Percentiles rank a stretch among this genome's conserved stretches.
These are phyloP conservation scores for Cisticola juncidis DNA, from an alignment of 2,113 vertebrate species.

Conservation along the genomic window DNA sequence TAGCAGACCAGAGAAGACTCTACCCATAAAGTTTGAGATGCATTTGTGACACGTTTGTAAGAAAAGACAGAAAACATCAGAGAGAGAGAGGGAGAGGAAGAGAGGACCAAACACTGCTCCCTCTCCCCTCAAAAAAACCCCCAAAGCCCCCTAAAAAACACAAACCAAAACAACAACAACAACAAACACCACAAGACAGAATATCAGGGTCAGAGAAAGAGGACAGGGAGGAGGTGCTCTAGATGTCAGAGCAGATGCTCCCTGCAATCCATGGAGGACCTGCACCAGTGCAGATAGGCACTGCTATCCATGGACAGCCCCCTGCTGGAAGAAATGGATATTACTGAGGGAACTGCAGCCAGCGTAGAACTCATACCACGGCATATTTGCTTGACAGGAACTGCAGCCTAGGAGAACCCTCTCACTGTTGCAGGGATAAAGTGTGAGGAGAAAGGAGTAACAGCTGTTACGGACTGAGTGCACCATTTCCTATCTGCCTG, in stretches of 20 bases:
- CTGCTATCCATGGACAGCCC: background rate
- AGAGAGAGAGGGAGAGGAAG: too few relatives aligned
- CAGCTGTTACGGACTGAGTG: too few relatives aligned
- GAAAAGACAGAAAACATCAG: background rate
- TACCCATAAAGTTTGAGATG: background rate
- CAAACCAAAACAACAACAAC: too few relatives aligned
- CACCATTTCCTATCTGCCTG: too few relatives aligned
- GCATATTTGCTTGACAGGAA: background rate
- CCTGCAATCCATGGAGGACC: background rate
- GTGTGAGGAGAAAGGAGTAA: background rate
- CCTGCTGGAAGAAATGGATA: background rate
- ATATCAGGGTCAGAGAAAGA: background rate
- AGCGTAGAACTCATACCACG: background rate
- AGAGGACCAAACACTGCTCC: background rate
- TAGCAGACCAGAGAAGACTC: background rate
- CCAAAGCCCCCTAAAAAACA: background rate
- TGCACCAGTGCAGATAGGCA: background rate
- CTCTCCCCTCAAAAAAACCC: too few relatives aligned
- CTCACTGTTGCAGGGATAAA: background rate
- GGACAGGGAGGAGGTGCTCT: background rate
- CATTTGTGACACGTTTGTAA: background rate
- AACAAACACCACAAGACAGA: background rate
- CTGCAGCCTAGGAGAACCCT: background rate
- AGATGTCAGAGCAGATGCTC: background rate
- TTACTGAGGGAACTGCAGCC: background rate